phyloP scores from a whole-genome alignment of 1,140 invertebrate genomes.

The Lasaia peninsularis region DNA sequence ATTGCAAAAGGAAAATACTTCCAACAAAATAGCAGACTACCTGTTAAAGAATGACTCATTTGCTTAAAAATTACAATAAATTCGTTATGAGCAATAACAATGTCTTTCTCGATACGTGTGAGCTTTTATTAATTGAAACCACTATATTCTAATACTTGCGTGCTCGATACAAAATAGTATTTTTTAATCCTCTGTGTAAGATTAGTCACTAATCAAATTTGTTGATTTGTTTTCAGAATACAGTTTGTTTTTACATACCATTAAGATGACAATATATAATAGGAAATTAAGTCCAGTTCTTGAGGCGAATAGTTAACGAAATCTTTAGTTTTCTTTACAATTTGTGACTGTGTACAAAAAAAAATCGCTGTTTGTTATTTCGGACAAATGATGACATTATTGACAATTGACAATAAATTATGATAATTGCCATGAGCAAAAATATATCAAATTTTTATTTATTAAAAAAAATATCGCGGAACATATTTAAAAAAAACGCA shows the following conservation, averaged over 20 bases:
- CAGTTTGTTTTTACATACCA: background rate
- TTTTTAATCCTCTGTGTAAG: background rate
- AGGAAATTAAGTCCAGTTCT: background rate
- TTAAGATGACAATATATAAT: background rate
- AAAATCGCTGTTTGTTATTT: slow-evolving; percentile 1
- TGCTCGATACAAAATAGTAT: background rate
- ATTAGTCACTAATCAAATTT: slow-evolving; percentile 1
- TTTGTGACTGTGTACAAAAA: background rate
- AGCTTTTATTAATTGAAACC: background rate
- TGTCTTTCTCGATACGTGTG: background rate
- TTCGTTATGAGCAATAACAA: background rate
- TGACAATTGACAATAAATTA: background rate
- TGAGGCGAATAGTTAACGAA: background rate
- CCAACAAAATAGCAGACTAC: background rate
- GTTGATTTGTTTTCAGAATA: background rate
- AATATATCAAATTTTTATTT: no score
- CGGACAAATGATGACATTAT: background rate
- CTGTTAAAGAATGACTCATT: background rate
- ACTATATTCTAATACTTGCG: background rate
- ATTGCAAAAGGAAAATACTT: background rate
- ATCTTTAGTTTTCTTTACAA: background rate
- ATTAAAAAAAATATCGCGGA: no score
- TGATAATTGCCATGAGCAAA: no score
- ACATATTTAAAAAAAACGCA: no score
- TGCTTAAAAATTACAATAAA: background rate